Evolutionary conservation across 2,888 invertebrate genomes (phyloP), one percentile per base, ranked within the genome.

Genomic region (Epistrophe grossulariae): DNA sequence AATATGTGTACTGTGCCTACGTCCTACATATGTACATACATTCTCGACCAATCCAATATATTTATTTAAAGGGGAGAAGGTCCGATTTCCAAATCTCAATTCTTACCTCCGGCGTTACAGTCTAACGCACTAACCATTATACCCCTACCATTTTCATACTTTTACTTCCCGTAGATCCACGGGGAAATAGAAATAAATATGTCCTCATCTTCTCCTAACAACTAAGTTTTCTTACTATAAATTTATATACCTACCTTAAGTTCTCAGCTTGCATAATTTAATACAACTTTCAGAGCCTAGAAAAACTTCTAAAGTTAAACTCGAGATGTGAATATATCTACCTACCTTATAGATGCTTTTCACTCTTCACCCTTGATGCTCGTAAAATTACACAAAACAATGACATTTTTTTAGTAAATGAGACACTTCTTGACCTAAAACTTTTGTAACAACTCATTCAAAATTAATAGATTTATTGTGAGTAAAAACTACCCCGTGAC

Each of bases 361-460:
- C 28, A 31, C 59, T 35, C 10, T 59, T 35, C 17, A 35, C 35
- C 17, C 57, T 57, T 19, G 59, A 60, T 38, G 59, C 38, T 60
- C 40, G 24, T 60, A 40, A 38, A 60, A 24, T 28, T 64, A 28
- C 7, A 45, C n/a, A 31, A 64, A 73, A 50, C 73, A 64, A 60
- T 48, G 57, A 40, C 45, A 73, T 68, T 59, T 57, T 66, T 66
- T 38, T 66, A 17, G 40, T 11, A 43, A 68, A 24, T 2, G n/a
- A 74, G 43, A 60, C 73, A 76, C 68, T 62, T 55, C 24, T 62
- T 68, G 66, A 76, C 76, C 59, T 74, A 62, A 81, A 80, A 60
- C 70, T 74, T 81, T 81, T 62, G n/a, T 7, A 62, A 38, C 52
- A 72, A 28, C 31, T 59, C 59, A 55, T 59, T 70, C 38, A 70